Percentiles rank a stretch among this genome's conserved stretches.
Conservation (phyloP, 2,797 vertebrate genomes). For the Neopelma chrysocephalum region DNA sequence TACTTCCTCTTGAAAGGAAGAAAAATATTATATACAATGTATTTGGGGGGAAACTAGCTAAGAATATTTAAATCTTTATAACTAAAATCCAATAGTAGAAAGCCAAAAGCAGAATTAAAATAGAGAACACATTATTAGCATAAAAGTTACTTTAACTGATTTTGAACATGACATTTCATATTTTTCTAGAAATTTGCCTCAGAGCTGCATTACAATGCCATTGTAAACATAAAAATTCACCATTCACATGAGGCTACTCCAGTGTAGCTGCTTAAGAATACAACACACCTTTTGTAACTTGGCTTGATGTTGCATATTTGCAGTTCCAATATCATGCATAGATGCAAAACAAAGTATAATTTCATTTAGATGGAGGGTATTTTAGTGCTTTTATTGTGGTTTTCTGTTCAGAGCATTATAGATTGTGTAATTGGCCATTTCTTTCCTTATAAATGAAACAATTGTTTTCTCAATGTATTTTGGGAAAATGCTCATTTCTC, state of each 20-base stretch:
- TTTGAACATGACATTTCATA: background rate
- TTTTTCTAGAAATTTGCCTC: background rate
- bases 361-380: background rate
- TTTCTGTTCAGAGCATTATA: background rate
- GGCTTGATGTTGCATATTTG: accelerated
- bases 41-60: background rate
- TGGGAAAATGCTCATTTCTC: background rate
- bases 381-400: background rate
- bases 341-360: background rate
- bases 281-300: background rate
- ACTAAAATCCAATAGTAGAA: background rate
- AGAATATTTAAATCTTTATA: background rate
- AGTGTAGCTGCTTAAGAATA: background rate
- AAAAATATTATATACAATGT: background rate
- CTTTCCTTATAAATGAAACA: background rate
- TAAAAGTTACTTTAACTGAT: background rate
- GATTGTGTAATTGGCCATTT: background rate
- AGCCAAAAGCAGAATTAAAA: background rate
- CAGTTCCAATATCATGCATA: background rate
- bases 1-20: background rate
- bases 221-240: background rate
- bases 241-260: background rate
- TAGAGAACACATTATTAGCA: background rate
- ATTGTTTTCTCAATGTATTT: background rate
- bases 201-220: background rate